These are phyloP conservation scores for Coelopa frigida DNA, from an alignment of 1,140 invertebrate species.

Conservation along the genomic window DNA sequence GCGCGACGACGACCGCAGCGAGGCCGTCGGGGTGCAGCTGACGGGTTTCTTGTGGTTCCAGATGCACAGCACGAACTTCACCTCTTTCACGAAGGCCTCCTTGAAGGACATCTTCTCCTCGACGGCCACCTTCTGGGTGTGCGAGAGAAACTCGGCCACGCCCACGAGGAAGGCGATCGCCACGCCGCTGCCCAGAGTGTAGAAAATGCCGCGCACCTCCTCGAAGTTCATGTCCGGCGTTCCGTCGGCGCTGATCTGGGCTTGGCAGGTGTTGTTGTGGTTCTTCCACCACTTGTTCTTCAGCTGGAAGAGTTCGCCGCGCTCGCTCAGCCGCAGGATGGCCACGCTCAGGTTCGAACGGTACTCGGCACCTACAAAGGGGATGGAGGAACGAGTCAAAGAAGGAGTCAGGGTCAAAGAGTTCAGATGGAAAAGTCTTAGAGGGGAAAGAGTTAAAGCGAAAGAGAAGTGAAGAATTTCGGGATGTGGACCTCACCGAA, in stretches of 20 bases:
- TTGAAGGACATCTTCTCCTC: conserved; percentile 54
- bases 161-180: conserved; percentile 57
- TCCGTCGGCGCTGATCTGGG: background rate
- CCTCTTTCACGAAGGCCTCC: conserved; percentile 27
- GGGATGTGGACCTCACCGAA: conserved; percentile 50
- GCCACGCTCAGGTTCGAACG: conserved; percentile 58
- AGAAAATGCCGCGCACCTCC: conserved; percentile 85
- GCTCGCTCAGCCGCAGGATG: conserved; percentile 69
- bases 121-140: conserved; percentile 67
- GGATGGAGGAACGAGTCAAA: background rate
- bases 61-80: conserved; percentile 30
- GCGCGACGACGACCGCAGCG: conserved; percentile 20
- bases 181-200: conserved; percentile 70
- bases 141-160: conserved; percentile 74
- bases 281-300: conserved; percentile 78
- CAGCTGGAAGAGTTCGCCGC: conserved; percentile 57
- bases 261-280: conserved; percentile 37
- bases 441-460: too few relatives aligned
- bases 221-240: conserved; percentile 59
- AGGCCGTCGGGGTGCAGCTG: conserved; percentile 21
- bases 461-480: background rate
- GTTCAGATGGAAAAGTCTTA: background rate
- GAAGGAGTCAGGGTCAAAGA: background rate
- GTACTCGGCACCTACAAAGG: conserved; percentile 57
- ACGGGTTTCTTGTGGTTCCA: conserved; percentile 41